A percentile compares a stretch with the other conserved stretches of the same genome.
These are phyloP conservation scores for Drosophila neotestacea DNA, from an alignment of 2,888 invertebrate species.

Conservation along the genomic window DNA sequence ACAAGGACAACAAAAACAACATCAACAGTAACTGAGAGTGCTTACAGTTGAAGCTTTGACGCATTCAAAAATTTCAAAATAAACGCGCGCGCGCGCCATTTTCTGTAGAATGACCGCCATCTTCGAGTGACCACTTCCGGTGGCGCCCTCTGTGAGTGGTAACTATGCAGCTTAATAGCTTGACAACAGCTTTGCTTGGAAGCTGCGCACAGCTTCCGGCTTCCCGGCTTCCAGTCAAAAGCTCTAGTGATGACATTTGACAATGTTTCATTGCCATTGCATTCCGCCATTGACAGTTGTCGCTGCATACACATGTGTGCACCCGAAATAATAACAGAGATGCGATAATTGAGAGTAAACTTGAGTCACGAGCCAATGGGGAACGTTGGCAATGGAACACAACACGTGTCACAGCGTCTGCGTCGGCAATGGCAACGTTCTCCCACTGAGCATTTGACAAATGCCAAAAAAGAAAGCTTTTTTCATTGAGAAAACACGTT, in stretches of 20 bases:
- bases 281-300: conserved; percentile 29
- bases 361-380: neutral
- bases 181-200: conserved; percentile 49
- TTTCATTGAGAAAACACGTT: conserved; percentile 54
- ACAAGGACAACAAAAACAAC: conserved; percentile 3
- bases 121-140: conserved; percentile 25
- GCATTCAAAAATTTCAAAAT: conserved; percentile 1
- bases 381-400: conserved; percentile 38
- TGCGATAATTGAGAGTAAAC: conserved; percentile 10
- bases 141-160: conserved; percentile 48
- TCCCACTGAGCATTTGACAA: conserved; percentile 27
- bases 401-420: conserved; percentile 51
- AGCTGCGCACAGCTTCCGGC: conserved; percentile 66
- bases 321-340: conserved; percentile 44
- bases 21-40: neutral
- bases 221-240: conserved; percentile 33
- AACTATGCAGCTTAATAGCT: neutral
- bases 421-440: conserved; percentile 60
- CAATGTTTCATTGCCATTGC: conserved; percentile 29
- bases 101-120: conserved; percentile 25
- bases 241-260: conserved; percentile 42
- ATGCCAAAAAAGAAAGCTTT: conserved; percentile 38
- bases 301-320: neutral
- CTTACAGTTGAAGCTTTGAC: conserved; percentile 10
- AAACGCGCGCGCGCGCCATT: conserved; percentile 22